phyloP scores from a whole-genome alignment of 2,888 invertebrate species.

The Eristalis tenax region DNA sequence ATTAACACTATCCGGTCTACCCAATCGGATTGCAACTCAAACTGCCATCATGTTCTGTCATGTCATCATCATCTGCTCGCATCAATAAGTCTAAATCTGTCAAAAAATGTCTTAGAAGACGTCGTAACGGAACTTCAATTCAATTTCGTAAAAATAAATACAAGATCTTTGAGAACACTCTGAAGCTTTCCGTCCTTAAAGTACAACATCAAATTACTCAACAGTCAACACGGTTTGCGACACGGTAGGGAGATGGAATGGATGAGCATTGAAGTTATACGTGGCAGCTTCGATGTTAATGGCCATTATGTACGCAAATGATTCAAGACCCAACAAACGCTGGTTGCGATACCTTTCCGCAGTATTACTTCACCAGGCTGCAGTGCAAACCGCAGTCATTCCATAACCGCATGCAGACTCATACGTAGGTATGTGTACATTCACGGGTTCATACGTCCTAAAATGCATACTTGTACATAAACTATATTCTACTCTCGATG shows the following conservation, averaged over 20 bases:
- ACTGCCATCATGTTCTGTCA: too few relatives aligned
- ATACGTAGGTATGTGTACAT: not conserved
- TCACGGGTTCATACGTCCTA: not conserved
- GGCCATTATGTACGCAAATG: conserved; percentile 33
- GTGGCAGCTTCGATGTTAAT: conserved; percentile 53
- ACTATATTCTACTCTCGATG: conserved; percentile 51
- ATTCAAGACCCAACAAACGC: conserved; percentile 30
- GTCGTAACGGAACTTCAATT: not conserved
- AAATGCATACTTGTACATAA: conserved; percentile 25
- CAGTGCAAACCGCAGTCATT: conserved; percentile 34
- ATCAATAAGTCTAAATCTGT: too few relatives aligned
- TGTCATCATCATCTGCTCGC: too few relatives aligned
- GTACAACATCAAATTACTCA: conserved; percentile 42
- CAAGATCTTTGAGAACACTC: not conserved
- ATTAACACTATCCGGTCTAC: too few relatives aligned
- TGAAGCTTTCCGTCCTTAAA: conserved; percentile 25
- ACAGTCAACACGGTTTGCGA: conserved; percentile 43
- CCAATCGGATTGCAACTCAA: too few relatives aligned
- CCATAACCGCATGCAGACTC: conserved; percentile 11
- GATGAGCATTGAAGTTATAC: conserved; percentile 54
- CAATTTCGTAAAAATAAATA: not conserved
- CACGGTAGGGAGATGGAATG: conserved; percentile 40
- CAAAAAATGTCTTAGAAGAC: too few relatives aligned
- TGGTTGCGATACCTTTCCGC: conserved; percentile 21
- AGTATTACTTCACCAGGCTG: conserved; percentile 20